Evolutionary conservation across 2,888 invertebrate species (phyloP).

Genomic region (Dioctria linearis): DNA sequence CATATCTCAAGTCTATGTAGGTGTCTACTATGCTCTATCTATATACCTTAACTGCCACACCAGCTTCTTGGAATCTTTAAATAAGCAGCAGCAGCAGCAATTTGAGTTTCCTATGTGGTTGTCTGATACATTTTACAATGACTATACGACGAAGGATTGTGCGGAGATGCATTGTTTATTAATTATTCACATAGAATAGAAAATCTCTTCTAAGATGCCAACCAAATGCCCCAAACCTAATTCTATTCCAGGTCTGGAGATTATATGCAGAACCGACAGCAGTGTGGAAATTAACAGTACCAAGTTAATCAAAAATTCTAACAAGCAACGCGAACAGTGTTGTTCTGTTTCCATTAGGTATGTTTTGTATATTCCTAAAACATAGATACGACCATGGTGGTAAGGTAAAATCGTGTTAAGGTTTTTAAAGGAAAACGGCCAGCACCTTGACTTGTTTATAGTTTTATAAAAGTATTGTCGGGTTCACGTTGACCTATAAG

Average conservation of each 20-base stretch:
- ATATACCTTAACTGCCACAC: neutral
- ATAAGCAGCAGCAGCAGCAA: neutral
- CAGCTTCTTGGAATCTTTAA: constrained; percentile 22
- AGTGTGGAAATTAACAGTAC: constrained; percentile 44
- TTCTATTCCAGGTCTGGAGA: neutral
- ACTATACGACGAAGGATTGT: too few species aligned
- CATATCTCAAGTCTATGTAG: neutral
- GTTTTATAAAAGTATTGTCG: constrained; percentile 14
- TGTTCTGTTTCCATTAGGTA: constrained; percentile 27
- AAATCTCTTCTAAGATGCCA: neutral
- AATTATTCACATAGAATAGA: constrained; percentile 7
- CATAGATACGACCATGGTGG: neutral
- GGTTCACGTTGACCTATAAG: constrained; percentile 3
- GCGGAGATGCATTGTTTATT: constrained; percentile 38
- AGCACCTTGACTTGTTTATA: neutral
- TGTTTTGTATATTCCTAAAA: neutral
- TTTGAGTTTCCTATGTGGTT: constrained; percentile 12
- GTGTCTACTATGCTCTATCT: neutral
- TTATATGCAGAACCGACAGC: neutral
- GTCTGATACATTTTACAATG: constrained; percentile 6
- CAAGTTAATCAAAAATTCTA: constrained; percentile 46
- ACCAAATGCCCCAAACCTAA: neutral
- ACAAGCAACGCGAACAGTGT: constrained; percentile 39
- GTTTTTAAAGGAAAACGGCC: constrained; percentile 7
- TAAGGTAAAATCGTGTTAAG: constrained; percentile 11